phyloP scores from a whole-genome alignment of 1,140 invertebrate genomes.

The Bombus confusus region DNA sequence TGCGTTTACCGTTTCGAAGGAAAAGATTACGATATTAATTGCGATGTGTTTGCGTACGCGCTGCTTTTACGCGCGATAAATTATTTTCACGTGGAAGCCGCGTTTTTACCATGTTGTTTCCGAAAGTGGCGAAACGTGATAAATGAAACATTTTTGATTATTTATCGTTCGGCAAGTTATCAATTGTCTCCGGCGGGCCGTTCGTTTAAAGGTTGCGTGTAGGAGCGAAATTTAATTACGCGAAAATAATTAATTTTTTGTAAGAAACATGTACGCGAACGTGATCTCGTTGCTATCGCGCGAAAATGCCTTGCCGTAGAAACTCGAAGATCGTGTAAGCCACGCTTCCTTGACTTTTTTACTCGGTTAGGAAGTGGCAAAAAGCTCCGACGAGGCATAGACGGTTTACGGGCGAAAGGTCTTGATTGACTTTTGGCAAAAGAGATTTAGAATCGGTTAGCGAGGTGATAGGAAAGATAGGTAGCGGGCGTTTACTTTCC shows the following conservation, averaged over 20 bases:
- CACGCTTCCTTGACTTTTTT: not conserved
- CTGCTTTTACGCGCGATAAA: not conserved
- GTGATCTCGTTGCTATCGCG: not conserved
- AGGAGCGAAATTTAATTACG: not conserved
- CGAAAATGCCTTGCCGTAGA: not conserved
- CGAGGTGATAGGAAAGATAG: not conserved
- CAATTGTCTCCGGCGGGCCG: not conserved
- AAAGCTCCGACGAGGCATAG: not conserved
- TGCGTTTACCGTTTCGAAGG: no score
- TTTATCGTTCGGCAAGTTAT: not conserved
- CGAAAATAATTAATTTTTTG: not conserved
- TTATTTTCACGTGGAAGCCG: not conserved
- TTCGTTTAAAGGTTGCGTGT: not conserved
- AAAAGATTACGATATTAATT: not conserved
- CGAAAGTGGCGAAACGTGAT: not conserved
- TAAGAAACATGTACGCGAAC: not conserved
- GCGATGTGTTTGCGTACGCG: not conserved
- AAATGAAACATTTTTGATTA: not conserved
- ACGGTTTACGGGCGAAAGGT: not conserved
- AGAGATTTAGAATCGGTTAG: not conserved
- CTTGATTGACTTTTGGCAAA: constrained; percentile 1
- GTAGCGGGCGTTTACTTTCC: not conserved
- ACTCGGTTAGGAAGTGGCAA: not conserved
- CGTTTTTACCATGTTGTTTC: not conserved
- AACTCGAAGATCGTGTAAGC: no score